phyloP scores from a whole-genome alignment of 2,888 invertebrate genomes.

The Macroteleia sp. region DNA sequence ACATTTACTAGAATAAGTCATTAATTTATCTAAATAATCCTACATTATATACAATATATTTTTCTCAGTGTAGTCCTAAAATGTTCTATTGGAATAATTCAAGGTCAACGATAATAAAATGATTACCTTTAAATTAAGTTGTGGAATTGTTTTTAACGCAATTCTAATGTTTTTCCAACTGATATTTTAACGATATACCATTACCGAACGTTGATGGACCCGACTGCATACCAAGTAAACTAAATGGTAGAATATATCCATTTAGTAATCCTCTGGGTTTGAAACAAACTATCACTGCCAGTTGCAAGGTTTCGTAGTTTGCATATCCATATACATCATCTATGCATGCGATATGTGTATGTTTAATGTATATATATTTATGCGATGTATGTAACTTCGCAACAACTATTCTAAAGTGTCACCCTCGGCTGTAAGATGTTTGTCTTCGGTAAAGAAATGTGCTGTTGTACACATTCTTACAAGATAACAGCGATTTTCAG shows the following conservation, averaged over 20 bases:
- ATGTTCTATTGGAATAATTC: too few relatives aligned
- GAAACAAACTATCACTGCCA: constrained; percentile 61
- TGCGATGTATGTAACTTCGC: constrained; percentile 52
- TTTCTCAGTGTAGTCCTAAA: too few relatives aligned
- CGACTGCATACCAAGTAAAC: constrained; percentile 48
- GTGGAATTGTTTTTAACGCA: too few relatives aligned
- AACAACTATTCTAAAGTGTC: constrained; percentile 62
- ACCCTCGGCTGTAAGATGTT: constrained; percentile 46
- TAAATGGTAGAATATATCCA: constrained; percentile 49
- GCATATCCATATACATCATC: constrained; percentile 65
- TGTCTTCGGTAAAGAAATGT: constrained; percentile 46
- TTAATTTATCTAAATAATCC: too few relatives aligned
- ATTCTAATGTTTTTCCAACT: too few relatives aligned
- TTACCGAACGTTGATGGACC: constrained; percentile 40
- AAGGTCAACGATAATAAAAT: too few relatives aligned
- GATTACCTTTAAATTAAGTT: too few relatives aligned
- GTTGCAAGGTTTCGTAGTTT: constrained; percentile 60
- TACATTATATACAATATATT: too few relatives aligned
- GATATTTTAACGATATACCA: too few relatives aligned
- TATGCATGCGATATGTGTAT: constrained; percentile 59
- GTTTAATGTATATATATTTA: constrained; percentile 63
- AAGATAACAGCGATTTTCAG: constrained; percentile 51
- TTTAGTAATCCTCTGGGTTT: constrained; percentile 54
- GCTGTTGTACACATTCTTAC: constrained; percentile 18
- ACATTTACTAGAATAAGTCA: too few relatives aligned